phyloP scores from a whole-genome alignment of 2,797 vertebrate species.

The Poeciliopsis presidionis region DNA sequence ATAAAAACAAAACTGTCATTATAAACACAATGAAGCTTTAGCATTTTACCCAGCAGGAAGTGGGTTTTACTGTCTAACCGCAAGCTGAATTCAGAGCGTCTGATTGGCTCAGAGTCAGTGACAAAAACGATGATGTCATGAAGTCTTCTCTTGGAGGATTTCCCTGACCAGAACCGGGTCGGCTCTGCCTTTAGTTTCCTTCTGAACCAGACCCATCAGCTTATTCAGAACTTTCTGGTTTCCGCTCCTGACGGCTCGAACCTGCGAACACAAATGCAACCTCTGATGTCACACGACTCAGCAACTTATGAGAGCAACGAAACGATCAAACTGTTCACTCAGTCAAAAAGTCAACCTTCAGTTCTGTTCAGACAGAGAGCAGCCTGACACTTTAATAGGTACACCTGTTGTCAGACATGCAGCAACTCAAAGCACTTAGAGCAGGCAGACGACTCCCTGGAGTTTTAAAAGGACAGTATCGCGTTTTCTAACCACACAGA shows the following conservation, averaged over 20 bases:
- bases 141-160: conserved; percentile 86
- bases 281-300: background rate
- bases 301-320: background rate
- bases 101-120: background rate
- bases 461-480: too few species aligned
- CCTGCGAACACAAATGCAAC: conserved; percentile 73
- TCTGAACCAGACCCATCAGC: conserved; percentile 91
- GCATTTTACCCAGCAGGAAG: conserved; percentile 39
- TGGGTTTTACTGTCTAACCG: background rate
- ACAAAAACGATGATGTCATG: conserved; percentile 36
- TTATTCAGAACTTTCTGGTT: conserved; percentile 92
- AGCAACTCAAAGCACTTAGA: background rate
- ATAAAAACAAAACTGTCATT: conserved; percentile 11
- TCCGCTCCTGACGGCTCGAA: conserved; percentile 84
- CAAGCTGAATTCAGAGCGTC: background rate
- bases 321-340: background rate
- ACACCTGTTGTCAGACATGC: background rate
- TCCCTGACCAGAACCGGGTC: conserved; percentile 85
- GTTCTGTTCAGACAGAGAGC: background rate
- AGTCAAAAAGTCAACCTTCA: background rate
- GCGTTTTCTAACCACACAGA: too few species aligned
- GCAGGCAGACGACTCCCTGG: background rate
- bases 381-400: background rate
- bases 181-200: conserved; percentile 84
- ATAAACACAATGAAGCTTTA: background rate